Conservation (phyloP, 1,140 invertebrate species). For the Belonocnema kinseyi region DNA sequence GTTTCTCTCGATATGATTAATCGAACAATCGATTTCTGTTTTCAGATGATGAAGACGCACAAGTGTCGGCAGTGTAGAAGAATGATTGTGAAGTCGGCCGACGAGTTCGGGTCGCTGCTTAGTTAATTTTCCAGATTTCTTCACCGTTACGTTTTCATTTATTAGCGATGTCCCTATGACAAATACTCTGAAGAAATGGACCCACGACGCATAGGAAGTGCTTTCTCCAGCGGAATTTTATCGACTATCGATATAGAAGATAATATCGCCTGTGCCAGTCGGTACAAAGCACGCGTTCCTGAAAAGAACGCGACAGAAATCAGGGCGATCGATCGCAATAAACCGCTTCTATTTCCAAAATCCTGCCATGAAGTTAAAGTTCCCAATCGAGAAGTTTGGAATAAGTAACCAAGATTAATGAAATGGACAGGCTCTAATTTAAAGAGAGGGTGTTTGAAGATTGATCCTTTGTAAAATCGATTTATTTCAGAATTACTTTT, state of each 20-base stretch:
- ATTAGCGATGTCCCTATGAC: conserved; percentile 35
- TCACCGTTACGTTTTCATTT: background rate
- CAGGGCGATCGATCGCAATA: background rate
- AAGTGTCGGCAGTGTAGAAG: conserved; percentile 79
- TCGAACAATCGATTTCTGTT: conserved; percentile 52
- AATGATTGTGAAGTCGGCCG: conserved; percentile 40
- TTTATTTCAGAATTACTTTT: background rate
- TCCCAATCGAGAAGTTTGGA: background rate
- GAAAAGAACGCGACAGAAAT: background rate
- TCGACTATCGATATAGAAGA: conserved; percentile 32
- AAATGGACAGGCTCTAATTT: conserved; percentile 4
- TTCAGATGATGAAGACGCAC: conserved; percentile 80
- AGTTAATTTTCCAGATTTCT: conserved; percentile 5
- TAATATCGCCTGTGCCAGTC: background rate
- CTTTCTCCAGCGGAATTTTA: conserved; percentile 32
- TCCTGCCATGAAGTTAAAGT: background rate
- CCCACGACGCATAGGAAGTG: background rate
- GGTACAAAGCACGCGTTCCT: background rate
- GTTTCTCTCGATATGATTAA: conserved; percentile 9
- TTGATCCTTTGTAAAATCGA: background rate
- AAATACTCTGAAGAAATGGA: background rate
- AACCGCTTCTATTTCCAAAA: background rate
- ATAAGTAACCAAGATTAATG: background rate
- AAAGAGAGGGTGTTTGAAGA: background rate
- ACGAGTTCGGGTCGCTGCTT: conserved; percentile 40